Evolutionary conservation across 2,113 vertebrate species (phyloP).

Genomic region (Probosciger aterrimus): DNA sequence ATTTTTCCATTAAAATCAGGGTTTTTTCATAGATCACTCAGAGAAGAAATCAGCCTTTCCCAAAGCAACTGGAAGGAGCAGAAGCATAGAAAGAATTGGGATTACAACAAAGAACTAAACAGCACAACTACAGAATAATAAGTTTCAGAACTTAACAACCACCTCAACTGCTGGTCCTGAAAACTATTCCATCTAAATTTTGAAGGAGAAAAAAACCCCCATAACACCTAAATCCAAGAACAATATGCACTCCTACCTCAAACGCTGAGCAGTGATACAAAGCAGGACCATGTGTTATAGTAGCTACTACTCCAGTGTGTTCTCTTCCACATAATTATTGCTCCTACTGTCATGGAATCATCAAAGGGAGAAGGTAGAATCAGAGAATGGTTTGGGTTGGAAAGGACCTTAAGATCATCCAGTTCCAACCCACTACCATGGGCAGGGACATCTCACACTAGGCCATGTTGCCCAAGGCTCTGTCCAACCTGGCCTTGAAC

Average conservation of each 20-base stretch:
- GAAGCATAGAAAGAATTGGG: background rate
- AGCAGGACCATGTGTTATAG: background rate
- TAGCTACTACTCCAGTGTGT: background rate
- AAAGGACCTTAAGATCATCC: background rate
- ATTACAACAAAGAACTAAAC: background rate
- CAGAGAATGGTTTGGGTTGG: background rate
- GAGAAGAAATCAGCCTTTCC: background rate
- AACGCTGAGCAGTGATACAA: background rate
- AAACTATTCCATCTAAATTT: background rate
- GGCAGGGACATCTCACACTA: background rate
- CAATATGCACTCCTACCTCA: background rate
- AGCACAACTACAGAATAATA: background rate
- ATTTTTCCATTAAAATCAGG: background rate
- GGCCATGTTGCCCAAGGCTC: background rate
- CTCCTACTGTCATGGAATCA: background rate
- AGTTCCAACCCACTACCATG: background rate
- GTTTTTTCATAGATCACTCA: background rate
- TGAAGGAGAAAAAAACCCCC: accelerated
- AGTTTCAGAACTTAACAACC: background rate
- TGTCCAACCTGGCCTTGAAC: background rate
- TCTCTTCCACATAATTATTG: background rate
- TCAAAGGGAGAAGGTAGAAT: background rate
- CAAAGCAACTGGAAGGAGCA: background rate
- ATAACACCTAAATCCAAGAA: background rate
- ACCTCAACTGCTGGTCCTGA: background rate